Conservation (phyloP, 2,113 vertebrate species). For the Himantopus leucocephalus region DNA sequence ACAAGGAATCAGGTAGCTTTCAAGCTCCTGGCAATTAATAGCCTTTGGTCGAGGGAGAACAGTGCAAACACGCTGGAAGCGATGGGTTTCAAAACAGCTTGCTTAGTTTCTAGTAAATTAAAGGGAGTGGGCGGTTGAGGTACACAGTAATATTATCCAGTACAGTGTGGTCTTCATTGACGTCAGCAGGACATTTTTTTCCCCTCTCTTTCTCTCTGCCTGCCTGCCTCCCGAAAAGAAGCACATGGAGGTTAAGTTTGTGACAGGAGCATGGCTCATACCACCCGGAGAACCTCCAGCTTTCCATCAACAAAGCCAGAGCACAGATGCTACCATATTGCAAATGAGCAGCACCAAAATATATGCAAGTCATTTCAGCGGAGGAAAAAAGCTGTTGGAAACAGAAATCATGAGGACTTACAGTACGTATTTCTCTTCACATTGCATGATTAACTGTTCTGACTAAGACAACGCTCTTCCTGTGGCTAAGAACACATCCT, state of each 20-base stretch:
- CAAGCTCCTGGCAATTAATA: slow-evolving; percentile 70
- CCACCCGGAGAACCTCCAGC: slow-evolving; percentile 19
- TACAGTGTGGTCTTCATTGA: slow-evolving; percentile 66
- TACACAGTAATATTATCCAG: slow-evolving; percentile 62
- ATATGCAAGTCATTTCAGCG: slow-evolving; percentile 46
- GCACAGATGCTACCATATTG: not conserved
- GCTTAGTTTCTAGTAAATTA: slow-evolving; percentile 71
- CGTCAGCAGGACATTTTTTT: slow-evolving; percentile 55
- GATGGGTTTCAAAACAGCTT: slow-evolving; percentile 60
- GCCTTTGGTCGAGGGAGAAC: slow-evolving; percentile 43
- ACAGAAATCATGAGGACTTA: slow-evolving; percentile 11
- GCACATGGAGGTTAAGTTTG: slow-evolving; percentile 14
- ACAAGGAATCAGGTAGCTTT: slow-evolving; percentile 73
- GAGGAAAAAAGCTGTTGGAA: slow-evolving; percentile 46
- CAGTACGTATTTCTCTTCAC: not conserved
- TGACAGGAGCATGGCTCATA: slow-evolving; percentile 37
- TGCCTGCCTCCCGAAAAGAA: slow-evolving; percentile 1
- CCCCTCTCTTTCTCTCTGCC: not conserved
- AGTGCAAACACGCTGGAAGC: slow-evolving; percentile 36
- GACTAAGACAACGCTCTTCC: slow-evolving; percentile 66
- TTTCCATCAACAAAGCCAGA: slow-evolving; percentile 20
- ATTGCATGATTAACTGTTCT: slow-evolving; percentile 51
- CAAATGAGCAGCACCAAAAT: slow-evolving; percentile 30
- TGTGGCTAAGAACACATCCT: slow-evolving; percentile 61
- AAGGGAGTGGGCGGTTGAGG: slow-evolving; percentile 70